phyloP scores from a whole-genome alignment of 2,113 vertebrate species.

The Phaetusa simplex region DNA sequence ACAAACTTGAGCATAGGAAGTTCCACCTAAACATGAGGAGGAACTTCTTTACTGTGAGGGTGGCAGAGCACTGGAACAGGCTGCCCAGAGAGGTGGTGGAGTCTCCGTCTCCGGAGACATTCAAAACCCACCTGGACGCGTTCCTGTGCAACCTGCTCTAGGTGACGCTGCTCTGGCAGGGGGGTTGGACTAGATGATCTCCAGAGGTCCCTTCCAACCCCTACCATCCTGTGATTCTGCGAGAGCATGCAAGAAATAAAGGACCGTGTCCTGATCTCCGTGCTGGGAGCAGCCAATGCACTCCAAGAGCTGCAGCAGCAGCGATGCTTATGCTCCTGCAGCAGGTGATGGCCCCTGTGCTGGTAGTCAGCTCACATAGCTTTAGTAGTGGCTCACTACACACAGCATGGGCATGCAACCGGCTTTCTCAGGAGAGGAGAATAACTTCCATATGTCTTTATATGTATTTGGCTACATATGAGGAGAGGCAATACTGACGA shows the following conservation, averaged over 20 bases:
- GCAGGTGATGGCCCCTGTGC: background rate
- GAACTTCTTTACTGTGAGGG: no score
- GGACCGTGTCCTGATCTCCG: rapidly evolving
- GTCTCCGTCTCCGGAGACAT: no score
- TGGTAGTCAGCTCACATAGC: background rate
- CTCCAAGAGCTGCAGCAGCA: background rate
- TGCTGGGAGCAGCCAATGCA: background rate
- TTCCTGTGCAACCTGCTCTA: no score
- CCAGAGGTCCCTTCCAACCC: no score
- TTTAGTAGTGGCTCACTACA: background rate
- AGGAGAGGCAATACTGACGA: background rate
- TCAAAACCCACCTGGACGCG: no score
- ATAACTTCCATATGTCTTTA: background rate
- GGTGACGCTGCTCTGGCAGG: no score
- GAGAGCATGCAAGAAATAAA: background rate
- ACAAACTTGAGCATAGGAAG: no score
- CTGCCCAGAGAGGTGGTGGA: no score
- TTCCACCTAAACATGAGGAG: no score
- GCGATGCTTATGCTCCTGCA: rapidly evolving
- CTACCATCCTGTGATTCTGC: no score
- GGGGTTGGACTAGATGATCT: no score
- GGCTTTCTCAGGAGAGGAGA: background rate
- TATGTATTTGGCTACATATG: background rate
- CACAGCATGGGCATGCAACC: background rate
- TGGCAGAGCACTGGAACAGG: no score